Percentiles rank a stretch among this genome's conserved stretches.
Evolutionary conservation across 2,888 invertebrate genomes (phyloP).

Genomic region (Tachina grossa): DNA sequence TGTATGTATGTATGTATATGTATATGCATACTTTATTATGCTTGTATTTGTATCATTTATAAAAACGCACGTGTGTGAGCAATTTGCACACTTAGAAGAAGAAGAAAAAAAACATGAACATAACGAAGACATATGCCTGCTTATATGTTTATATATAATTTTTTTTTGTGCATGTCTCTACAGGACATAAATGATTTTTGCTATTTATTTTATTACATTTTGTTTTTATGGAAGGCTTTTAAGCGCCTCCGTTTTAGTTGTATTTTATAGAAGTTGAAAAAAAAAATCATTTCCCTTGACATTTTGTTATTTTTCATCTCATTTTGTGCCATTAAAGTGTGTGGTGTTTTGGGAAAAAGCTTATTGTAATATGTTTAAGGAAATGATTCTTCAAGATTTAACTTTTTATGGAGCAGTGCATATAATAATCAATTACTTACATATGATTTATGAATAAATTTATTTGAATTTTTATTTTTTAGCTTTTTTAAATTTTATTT

Average conservation of each 20-base stretch:
- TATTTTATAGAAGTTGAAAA: neutral
- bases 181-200: conserved; percentile 41
- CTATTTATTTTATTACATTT: conserved; percentile 47
- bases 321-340: conserved; percentile 6
- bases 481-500: neutral
- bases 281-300: conserved; percentile 13
- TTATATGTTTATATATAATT: too few species aligned
- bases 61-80: conserved; percentile 13
- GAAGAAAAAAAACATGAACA: neutral
- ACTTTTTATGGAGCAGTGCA: neutral
- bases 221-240: conserved; percentile 4
- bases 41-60: neutral
- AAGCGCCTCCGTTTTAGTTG: neutral
- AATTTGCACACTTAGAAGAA: conserved; percentile 9
- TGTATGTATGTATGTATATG: too few species aligned
- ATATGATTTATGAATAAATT: conserved; percentile 9
- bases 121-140: neutral
- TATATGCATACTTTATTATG: neutral
- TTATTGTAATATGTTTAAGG: neutral
- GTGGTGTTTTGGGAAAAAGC: neutral
- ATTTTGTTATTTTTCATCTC: neutral
- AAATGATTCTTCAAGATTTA: neutral
- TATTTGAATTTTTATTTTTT: neutral
- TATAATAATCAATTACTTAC: neutral
- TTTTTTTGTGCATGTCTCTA: neutral